Percentiles rank a stretch among this genome's conserved stretches.
Evolutionary conservation across 2,888 invertebrate species (phyloP).

Genomic region (Eristalis pertinax): DNA sequence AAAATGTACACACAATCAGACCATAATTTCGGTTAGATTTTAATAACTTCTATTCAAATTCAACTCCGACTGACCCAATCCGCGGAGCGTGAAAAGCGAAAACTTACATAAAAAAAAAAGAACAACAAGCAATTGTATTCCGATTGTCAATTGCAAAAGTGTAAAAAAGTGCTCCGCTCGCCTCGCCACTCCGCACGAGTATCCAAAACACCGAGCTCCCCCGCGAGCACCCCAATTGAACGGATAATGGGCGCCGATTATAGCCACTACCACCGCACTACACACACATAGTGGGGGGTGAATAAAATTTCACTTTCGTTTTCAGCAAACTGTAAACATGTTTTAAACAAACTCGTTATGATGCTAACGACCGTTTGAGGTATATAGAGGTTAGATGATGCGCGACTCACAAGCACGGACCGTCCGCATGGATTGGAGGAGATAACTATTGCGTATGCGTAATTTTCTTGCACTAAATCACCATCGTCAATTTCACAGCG

Average conservation of each 20-base stretch:
- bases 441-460: constrained; percentile 59
- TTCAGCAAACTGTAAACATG: constrained; percentile 44
- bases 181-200: neutral
- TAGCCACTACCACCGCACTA: constrained; percentile 15
- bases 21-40: neutral
- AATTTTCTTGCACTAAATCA: constrained; percentile 48
- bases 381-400: constrained; percentile 38
- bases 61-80: neutral
- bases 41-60: neutral
- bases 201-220: neutral
- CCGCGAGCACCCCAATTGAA: constrained; percentile 18
- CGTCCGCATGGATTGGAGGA: constrained; percentile 19
- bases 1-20: neutral
- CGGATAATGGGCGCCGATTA: constrained; percentile 47
- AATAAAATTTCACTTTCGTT: constrained; percentile 67
- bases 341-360: constrained; percentile 56
- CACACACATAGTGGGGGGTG: constrained; percentile 23
- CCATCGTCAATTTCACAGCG: neutral
- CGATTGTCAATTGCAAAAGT: neutral
- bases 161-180: neutral
- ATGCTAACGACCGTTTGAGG: constrained; percentile 62
- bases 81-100: neutral
- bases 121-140: neutral
- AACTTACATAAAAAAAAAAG: constrained; percentile 1
- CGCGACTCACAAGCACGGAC: neutral